Evolutionary conservation across 2,113 vertebrate genomes (phyloP).

Genomic region (Oncorhynchus mykiss): DNA sequence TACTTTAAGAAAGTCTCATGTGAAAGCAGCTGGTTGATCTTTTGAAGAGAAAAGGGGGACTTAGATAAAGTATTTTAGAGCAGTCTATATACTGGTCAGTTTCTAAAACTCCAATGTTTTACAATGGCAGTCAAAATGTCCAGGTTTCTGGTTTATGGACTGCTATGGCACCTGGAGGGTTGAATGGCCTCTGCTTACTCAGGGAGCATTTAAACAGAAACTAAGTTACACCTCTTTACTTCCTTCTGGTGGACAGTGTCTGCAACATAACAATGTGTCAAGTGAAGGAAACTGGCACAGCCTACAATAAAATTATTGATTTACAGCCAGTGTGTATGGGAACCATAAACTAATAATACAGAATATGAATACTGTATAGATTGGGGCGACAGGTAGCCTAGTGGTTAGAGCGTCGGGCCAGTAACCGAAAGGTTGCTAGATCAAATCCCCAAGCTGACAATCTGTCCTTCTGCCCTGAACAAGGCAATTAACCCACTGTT

Average conservation of each 20-base stretch:
- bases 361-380: no score
- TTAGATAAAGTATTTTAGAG: background rate
- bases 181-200: background rate
- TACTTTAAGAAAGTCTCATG: background rate
- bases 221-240: background rate
- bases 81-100: background rate
- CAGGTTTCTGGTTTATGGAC: background rate
- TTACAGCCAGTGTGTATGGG: no score
- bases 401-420: no score
- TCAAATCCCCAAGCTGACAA: no score
- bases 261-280: background rate
- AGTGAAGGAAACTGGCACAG: background rate
- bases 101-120: background rate
- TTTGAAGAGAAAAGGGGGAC: constrained; percentile 5
- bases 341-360: no score
- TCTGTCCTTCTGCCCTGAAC: no score
- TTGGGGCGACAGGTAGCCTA: no score
- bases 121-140: background rate
- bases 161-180: background rate
- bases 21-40: background rate
- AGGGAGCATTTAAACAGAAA: background rate
- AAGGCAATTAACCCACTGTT: no score
- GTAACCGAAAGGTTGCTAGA: no score
- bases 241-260: background rate
- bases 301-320: no score